Percentiles rank a stretch among this genome's conserved stretches.
phyloP scores from a whole-genome alignment of 2,888 invertebrate species.

The Cryptosula pallasiana region DNA sequence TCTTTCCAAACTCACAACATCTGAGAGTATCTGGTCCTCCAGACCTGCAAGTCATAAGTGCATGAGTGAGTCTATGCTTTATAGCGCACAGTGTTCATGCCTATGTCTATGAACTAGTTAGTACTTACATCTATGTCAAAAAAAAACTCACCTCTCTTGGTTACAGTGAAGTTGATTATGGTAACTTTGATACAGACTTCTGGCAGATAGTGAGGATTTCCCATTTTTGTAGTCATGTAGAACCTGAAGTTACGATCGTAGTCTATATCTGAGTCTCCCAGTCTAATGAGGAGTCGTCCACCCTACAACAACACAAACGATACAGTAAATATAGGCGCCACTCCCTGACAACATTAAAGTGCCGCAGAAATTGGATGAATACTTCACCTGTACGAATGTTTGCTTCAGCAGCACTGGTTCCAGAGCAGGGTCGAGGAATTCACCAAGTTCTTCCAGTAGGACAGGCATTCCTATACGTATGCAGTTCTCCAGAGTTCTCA shows the following conservation, averaged over 20 bases:
- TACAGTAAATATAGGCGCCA: too few relatives aligned
- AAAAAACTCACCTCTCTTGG: constrained; percentile 42
- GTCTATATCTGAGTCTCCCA: constrained; percentile 54
- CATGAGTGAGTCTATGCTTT: too few relatives aligned
- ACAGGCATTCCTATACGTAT: constrained; percentile 54
- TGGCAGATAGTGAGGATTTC: constrained; percentile 54
- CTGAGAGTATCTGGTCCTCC: constrained; percentile 32
- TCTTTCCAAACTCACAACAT: constrained; percentile 53
- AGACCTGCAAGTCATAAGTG: constrained; percentile 3
- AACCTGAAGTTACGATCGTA: constrained; percentile 53
- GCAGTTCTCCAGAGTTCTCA: constrained; percentile 53
- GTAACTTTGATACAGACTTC: constrained; percentile 55
- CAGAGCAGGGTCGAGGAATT: constrained; percentile 52
- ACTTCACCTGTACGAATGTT: constrained; percentile 65
- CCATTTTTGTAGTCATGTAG: constrained; percentile 55
- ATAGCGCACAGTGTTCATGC: too few relatives aligned
- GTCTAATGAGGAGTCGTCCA: constrained; percentile 50
- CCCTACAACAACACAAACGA: too few relatives aligned
- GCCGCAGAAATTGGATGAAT: not conserved
- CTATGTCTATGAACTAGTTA: too few relatives aligned
- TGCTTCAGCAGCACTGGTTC: constrained; percentile 62
- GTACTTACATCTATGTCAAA: not conserved
- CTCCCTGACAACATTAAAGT: too few relatives aligned
- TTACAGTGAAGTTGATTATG: constrained; percentile 55
- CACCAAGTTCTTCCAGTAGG: constrained; percentile 52